phyloP scores from a whole-genome alignment of 2,113 vertebrate genomes.

The Fukomys damarensis region DNA sequence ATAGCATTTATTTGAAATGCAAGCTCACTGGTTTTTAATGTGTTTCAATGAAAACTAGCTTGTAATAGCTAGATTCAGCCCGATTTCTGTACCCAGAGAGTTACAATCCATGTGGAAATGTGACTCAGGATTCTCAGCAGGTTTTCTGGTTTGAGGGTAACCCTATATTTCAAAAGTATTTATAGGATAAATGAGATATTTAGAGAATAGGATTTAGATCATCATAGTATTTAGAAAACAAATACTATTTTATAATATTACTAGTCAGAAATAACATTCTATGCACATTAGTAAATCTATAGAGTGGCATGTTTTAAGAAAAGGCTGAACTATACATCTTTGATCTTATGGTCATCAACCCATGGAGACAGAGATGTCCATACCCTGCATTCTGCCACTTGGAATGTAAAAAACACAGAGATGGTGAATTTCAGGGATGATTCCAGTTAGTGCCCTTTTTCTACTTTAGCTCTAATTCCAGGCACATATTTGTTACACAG shows the following conservation, averaged over 20 bases:
- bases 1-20: neutral
- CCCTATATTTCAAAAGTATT: neutral
- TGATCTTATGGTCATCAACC: too few species aligned
- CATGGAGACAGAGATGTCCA: neutral
- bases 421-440: neutral
- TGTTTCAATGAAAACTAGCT: slow-evolving; percentile 7
- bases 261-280: neutral
- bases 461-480: neutral
- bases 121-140: neutral
- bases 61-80: neutral
- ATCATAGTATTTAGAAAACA: neutral
- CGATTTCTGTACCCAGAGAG: neutral
- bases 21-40: neutral
- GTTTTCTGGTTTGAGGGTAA: neutral
- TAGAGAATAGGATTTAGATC: neutral
- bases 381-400: accelerated
- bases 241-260: neutral
- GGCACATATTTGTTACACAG: accelerated
- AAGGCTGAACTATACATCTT: neutral
- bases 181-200: neutral
- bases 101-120: neutral
- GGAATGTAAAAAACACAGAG: neutral
- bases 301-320: neutral
- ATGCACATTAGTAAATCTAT: neutral
- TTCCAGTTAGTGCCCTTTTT: neutral